Evolutionary conservation across 53 echinoderm and acorn worm genomes (phyloP), one percentile per base, ranked within the genome.

Genomic region (Glandiceps talaboti): DNA sequence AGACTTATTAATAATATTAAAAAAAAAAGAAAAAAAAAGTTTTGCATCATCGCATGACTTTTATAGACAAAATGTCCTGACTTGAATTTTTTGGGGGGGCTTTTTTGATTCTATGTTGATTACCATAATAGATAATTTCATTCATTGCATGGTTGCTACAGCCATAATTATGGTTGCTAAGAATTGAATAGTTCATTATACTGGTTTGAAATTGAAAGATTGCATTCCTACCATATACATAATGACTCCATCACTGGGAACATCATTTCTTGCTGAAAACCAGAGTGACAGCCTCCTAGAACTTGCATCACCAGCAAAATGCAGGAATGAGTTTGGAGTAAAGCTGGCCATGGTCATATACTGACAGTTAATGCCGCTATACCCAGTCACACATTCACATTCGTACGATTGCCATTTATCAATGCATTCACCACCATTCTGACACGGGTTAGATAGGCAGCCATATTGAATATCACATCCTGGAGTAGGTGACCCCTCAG

Each of bases 211-310:
- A n/a, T n/a, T n/a, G n/a, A n/a, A n/a, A n/a, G n/a, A n/a, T n/a
- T n/a, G n/a, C n/a, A n/a, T n/a, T n/a, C 64, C 81, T 84, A 99
- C 99, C 90, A 91, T 91, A 77, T 99, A 99, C 81, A 99, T 75
- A 32, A 99, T 78, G 29, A 99, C 82, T 14, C 99, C 99, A 6
- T 45, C 64, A 45, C 64, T 45, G 25, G 91, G 90, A 27, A 87
- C 80, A 0, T 82, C 76, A 79, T 81, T 89, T 27, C 86, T 86
- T 27, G 88, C 85, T 0, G 91, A 89, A 85, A 91, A 99, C 0
- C 87, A 84, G 33, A 99, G 93, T 81, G 82, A 77, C 1, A 99
- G 29, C 31, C 82, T 84, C 77, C 80, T 29, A 86, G 29, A 30
- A 26, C 1, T 30, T 27, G 76, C 87, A 27, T 76, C 83, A 28